These are phyloP conservation scores for Gephyroberyx darwinii DNA, from an alignment of 2,797 vertebrate species.

Conservation along the genomic window DNA sequence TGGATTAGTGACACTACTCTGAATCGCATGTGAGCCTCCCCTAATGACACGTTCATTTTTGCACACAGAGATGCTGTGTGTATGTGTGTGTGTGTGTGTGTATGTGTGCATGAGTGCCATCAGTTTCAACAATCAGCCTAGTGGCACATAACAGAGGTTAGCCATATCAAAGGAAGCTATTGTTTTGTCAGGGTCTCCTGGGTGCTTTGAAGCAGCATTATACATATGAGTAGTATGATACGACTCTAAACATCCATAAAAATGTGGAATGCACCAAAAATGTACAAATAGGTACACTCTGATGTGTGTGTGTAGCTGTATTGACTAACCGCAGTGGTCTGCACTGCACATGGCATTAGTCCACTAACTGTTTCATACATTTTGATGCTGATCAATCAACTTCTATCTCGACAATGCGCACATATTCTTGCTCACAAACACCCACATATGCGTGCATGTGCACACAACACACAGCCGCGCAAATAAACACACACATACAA, in stretches of 20 bases:
- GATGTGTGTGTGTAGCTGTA: background rate
- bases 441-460: background rate
- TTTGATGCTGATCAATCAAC: background rate
- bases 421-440: background rate
- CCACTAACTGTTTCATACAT: constrained; percentile 10
- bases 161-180: constrained; percentile 56
- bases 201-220: background rate
- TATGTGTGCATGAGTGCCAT: constrained; percentile 43
- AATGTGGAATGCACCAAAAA: constrained; percentile 16
- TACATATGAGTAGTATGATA: constrained; percentile 6
- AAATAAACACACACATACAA: constrained; percentile 14
- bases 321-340: background rate
- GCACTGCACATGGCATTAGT: background rate
- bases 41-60: constrained; percentile 76
- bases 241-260: background rate
- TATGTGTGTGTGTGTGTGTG: constrained; percentile 34
- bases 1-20: constrained; percentile 79
- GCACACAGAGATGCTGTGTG: constrained; percentile 67
- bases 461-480: background rate
- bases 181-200: constrained; percentile 48
- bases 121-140: constrained; percentile 59
- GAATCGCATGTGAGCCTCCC: constrained; percentile 78
- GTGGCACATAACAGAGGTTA: constrained; percentile 62
- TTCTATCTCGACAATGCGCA: constrained; percentile 2
- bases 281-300: background rate